phyloP scores from a whole-genome alignment of 2,113 vertebrate species.

The Callaeas wilsoni region DNA sequence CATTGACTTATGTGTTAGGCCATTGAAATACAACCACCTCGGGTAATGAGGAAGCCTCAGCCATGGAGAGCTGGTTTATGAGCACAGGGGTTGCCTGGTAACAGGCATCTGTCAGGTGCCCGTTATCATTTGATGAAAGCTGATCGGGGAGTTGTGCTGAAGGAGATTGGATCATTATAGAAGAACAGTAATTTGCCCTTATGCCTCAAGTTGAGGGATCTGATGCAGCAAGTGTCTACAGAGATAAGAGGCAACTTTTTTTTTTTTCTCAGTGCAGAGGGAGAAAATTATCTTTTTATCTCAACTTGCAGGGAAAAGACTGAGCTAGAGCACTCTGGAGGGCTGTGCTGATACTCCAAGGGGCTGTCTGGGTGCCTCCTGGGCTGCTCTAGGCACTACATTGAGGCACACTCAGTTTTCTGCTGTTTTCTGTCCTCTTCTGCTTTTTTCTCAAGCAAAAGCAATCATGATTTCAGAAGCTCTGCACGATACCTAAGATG shows the following conservation, averaged over 20 bases:
- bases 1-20: background rate
- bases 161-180: background rate
- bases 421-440: background rate
- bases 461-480: background rate
- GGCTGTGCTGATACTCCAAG: background rate
- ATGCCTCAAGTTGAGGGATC: background rate
- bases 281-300: background rate
- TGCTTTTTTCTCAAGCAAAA: background rate
- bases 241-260: background rate
- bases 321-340: background rate
- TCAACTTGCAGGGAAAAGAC: background rate
- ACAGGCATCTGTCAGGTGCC: conserved; percentile 2
- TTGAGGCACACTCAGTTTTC: background rate
- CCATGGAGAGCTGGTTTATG: background rate
- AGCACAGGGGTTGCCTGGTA: background rate
- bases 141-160: background rate
- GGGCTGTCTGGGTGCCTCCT: background rate
- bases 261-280: background rate
- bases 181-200: conserved; percentile 7
- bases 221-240: background rate
- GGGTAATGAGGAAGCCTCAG: background rate
- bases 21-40: background rate
- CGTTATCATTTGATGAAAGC: background rate
- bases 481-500: background rate
- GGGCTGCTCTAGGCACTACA: background rate